phyloP scores from a whole-genome alignment of 2,113 vertebrate genomes.

The Panthera leo region DNA sequence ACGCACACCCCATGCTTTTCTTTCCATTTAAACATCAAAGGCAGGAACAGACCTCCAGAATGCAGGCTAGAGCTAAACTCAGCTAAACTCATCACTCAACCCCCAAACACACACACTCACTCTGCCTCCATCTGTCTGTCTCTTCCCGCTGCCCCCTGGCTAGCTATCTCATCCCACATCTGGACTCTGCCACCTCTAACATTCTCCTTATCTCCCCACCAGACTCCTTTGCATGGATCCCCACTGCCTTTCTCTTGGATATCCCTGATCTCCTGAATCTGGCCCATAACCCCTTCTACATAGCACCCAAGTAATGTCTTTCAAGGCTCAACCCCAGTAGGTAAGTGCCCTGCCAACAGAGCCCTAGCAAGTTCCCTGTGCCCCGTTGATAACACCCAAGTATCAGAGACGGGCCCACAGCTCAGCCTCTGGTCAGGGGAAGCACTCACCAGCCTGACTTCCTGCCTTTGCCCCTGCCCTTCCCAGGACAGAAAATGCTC shows the following conservation, averaged over 20 bases:
- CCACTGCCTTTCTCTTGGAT: not conserved
- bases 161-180: not conserved
- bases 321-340: not conserved
- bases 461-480: not conserved
- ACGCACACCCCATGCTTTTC: not conserved
- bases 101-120: not conserved
- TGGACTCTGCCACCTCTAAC: not conserved
- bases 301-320: not conserved
- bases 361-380: not conserved
- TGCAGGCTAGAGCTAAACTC: no score
- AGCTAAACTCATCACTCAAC: not conserved
- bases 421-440: no score
- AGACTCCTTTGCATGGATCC: no score
- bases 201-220: not conserved
- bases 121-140: not conserved
- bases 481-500: not conserved
- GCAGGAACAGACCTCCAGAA: not conserved
- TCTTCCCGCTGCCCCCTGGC: not conserved
- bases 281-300: not conserved
- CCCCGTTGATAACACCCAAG: no score
- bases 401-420: not conserved
- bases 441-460: not conserved
- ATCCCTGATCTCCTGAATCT: not conserved
- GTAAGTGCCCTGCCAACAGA: not conserved
- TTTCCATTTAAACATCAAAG: not conserved